These are phyloP conservation scores for Thunnus albacares DNA, from an alignment of 2,797 vertebrate species.

Conservation along the genomic window DNA sequence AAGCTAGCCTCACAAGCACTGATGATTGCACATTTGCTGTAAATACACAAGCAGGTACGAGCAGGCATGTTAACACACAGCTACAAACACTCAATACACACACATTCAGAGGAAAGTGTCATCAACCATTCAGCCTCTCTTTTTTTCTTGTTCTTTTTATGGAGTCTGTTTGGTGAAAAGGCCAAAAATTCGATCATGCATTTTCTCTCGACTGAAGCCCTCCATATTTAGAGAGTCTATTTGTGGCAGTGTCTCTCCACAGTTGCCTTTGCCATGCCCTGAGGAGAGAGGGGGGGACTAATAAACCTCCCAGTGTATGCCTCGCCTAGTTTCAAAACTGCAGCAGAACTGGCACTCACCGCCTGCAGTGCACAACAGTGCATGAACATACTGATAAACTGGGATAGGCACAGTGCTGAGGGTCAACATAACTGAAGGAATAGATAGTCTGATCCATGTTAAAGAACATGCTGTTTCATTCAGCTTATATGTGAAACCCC, in stretches of 20 bases:
- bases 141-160: constrained; percentile 67
- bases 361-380: constrained; percentile 68
- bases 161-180: constrained; percentile 68
- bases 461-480: neutral
- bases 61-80: constrained; percentile 19
- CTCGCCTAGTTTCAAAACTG: constrained; percentile 73
- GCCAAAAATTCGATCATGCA: constrained; percentile 74
- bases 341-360: constrained; percentile 64
- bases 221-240: constrained; percentile 82
- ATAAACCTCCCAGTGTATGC: constrained; percentile 75
- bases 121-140: constrained; percentile 39
- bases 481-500: neutral
- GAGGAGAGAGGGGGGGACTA: constrained; percentile 68
- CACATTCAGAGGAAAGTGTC: constrained; percentile 48
- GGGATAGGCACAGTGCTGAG: constrained; percentile 40
- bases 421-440: constrained; percentile 33
- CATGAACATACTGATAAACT: constrained; percentile 53
- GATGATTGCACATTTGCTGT: constrained; percentile 14
- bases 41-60: constrained; percentile 20
- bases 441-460: constrained; percentile 29
- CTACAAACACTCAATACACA: constrained; percentile 38
- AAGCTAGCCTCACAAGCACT: neutral
- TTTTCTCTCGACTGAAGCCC: constrained; percentile 74
- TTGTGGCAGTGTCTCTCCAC: constrained; percentile 77
- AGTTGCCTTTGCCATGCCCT: constrained; percentile 77